Evolutionary conservation across 2,113 vertebrate genomes (phyloP), one percentile per base, ranked within the genome.

Genomic region (Ictidomys tridecemlineatus): DNA sequence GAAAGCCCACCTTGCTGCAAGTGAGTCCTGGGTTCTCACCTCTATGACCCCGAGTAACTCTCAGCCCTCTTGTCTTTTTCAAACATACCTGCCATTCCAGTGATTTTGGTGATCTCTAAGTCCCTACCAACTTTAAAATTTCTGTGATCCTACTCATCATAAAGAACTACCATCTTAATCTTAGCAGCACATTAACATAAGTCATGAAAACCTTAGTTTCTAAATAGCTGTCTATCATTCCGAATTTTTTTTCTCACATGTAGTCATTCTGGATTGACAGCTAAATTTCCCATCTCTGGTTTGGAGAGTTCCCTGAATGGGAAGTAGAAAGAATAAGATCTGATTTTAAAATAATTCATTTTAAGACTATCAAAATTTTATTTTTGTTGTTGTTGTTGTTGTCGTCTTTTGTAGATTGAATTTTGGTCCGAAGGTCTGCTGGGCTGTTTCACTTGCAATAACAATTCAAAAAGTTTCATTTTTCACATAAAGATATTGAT

Each of bases 201-300:
- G 93, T 95, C 93, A 95, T 96, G 48, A 94, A 97, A 93, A 86
- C 9, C 56, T 53, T 93, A 69, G 17, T 92, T 78, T 94, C 37
- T 89, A 93, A 83, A 67, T 70, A 93, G 78, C n/a, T 82, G 45
- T n/a, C 63, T 91, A 0, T 85, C 89, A 93, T 77, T 93, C 82
- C 91, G 24, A 53, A 82, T 96, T 78, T 20, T 95, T 58, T 58
- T 77, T 42, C 8, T 22, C 2, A 78, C 85, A 85, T n/a, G 28
- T 76, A 93, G 32, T 72, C 34, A 67, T 94, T 93, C 22, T 95
- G 42, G 67, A 67, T 73, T 48, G 77, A 88, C 32, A 94, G 45
- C 14, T 78, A 73, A 56, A 74, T 86, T 95, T 96, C 28, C 14
- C 28, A 77, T 69, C 22, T 14, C 92, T 95, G 69, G 34, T 93